These are phyloP conservation scores for Choloepus didactylus DNA, from an alignment of 2,797 vertebrate genomes.

Conservation along the genomic window DNA sequence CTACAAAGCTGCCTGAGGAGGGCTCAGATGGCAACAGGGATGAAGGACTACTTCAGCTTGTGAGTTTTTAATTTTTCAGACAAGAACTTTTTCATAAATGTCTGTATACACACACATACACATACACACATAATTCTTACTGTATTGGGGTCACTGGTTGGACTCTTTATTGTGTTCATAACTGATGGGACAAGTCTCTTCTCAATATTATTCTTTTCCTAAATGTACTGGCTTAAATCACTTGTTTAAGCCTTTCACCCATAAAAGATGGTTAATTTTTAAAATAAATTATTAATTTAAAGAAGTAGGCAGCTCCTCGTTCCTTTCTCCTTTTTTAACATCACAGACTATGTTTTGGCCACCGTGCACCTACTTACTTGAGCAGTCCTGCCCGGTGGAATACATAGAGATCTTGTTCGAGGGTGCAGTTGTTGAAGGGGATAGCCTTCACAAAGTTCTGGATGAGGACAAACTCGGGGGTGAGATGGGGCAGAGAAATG, in stretches of 20 bases:
- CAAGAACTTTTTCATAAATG: background rate
- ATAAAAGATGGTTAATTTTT: conserved; percentile 37
- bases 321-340: background rate
- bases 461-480: conserved; percentile 91
- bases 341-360: rapidly evolving
- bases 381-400: conserved; percentile 91
- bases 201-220: background rate
- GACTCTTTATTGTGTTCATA: background rate
- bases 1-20: background rate
- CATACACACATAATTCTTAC: background rate
- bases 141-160: background rate
- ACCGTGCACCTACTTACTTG: conserved; percentile 90
- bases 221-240: conserved; percentile 15
- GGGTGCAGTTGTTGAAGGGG: conserved; percentile 83
- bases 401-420: conserved; percentile 91
- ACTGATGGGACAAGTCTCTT: background rate
- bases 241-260: background rate
- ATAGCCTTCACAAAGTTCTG: conserved; percentile 90
- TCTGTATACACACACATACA: background rate
- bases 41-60: background rate
- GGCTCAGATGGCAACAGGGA: background rate
- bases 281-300: conserved; percentile 51
- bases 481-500: conserved; percentile 89
- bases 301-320: background rate
- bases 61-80: background rate